Evolutionary conservation across 2,113 vertebrate species (phyloP).

Genomic region (Melierax canorus): DNA sequence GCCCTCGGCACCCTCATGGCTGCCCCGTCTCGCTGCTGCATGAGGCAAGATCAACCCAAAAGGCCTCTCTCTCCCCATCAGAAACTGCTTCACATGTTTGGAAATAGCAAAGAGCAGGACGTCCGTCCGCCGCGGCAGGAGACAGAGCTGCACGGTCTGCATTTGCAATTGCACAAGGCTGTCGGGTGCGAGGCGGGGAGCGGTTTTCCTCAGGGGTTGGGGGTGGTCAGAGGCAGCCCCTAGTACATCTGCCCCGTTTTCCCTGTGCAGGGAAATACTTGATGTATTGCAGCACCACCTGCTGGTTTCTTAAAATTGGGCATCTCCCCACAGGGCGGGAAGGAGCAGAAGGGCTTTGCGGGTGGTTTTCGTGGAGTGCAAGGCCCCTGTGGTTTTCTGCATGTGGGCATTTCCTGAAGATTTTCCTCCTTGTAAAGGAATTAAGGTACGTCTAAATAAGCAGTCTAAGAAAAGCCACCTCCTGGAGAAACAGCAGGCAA

Average conservation of each 20-base stretch:
- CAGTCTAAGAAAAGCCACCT: background rate
- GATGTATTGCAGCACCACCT: conserved; percentile 71
- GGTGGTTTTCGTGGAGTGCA: accelerated
- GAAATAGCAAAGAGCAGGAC: background rate
- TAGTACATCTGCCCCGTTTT: accelerated
- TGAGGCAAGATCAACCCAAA: background rate
- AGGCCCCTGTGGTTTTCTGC: background rate
- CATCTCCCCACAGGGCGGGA: accelerated
- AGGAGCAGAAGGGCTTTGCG: background rate
- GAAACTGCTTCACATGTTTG: background rate
- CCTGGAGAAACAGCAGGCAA: background rate
- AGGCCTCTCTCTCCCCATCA: accelerated
- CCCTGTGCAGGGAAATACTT: background rate
- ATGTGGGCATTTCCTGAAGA: background rate
- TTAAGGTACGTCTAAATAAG: background rate
- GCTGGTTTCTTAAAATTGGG: background rate
- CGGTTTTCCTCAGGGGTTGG: background rate
- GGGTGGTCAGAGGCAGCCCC: background rate
- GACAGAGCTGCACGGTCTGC: background rate
- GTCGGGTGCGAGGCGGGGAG: background rate
- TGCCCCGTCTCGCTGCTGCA: background rate
- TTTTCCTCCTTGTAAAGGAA: background rate
- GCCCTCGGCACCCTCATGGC: background rate
- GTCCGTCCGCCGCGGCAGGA: accelerated
- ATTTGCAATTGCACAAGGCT: background rate